A percentile compares a stretch with the other conserved stretches of the same genome.
Conservation (phyloP, 2,797 vertebrate genomes). For the Hybognathus amarus region DNA sequence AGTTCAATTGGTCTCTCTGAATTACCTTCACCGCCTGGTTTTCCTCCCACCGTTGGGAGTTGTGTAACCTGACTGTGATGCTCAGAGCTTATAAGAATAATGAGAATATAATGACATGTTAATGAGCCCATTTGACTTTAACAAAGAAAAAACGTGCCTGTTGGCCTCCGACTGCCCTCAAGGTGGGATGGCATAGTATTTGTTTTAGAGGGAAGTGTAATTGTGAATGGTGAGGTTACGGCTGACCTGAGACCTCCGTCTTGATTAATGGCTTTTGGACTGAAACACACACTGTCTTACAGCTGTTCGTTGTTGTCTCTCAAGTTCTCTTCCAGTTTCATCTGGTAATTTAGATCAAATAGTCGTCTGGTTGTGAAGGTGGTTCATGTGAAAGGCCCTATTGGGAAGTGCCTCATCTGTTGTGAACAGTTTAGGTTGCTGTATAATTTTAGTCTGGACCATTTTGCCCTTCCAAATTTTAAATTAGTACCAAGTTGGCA, state of each 20-base stretch:
- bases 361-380: conserved; percentile 18
- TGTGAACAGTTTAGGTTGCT: background rate
- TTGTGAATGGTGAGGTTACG: conserved; percentile 45
- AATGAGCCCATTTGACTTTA: conserved; percentile 34
- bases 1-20: conserved; percentile 9
- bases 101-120: conserved; percentile 27
- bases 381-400: background rate
- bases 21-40: background rate
- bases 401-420: conserved; percentile 27
- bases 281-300: conserved; percentile 43
- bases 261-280: conserved; percentile 47
- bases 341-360: conserved; percentile 52
- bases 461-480: conserved; percentile 24
- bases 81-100: conserved; percentile 30
- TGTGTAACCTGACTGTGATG: background rate
- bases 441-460: conserved; percentile 14
- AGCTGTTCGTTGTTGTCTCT: conserved; percentile 37
- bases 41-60: background rate
- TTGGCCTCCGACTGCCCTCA: conserved; percentile 23
- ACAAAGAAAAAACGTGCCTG: conserved; percentile 32
- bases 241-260: conserved; percentile 44
- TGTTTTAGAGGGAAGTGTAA: conserved; percentile 49
- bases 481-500: background rate
- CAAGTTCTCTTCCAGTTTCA: conserved; percentile 29
- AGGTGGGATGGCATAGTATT: conserved; percentile 21